Evolutionary conservation across 2,113 vertebrate genomes (phyloP).

Genomic region (Mola mola): DNA sequence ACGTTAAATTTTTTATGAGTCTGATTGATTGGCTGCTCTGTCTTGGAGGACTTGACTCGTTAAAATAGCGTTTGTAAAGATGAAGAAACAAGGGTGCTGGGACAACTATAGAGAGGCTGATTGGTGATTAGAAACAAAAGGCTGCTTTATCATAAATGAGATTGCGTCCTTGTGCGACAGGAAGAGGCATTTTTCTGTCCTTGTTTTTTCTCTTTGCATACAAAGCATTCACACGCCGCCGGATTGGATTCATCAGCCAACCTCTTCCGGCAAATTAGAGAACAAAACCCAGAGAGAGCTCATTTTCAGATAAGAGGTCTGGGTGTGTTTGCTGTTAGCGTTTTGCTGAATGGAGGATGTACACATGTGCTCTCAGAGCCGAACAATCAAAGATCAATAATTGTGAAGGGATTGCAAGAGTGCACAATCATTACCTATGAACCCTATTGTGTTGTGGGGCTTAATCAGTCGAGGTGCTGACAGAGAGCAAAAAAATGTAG

Average conservation of each 20-base stretch:
- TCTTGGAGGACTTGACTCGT: slow-evolving; percentile 50
- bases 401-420: slow-evolving; percentile 83
- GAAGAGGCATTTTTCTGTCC: slow-evolving; percentile 11
- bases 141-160: slow-evolving; percentile 8
- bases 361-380: slow-evolving; percentile 76
- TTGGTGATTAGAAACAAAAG: slow-evolving; percentile 44
- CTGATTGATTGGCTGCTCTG: slow-evolving; percentile 68
- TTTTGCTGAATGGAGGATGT: slow-evolving; percentile 70
- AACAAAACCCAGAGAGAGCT: slow-evolving; percentile 37
- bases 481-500: slow-evolving; percentile 70
- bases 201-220: too few species aligned
- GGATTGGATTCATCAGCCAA: slow-evolving; percentile 31
- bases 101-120: slow-evolving; percentile 23
- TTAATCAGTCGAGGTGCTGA: slow-evolving; percentile 80
- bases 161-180: not conserved
- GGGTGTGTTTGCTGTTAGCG: slow-evolving; percentile 44
- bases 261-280: slow-evolving; percentile 28
- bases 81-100: slow-evolving; percentile 37
- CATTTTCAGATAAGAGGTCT: slow-evolving; percentile 45
- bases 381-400: slow-evolving; percentile 84
- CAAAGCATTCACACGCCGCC: slow-evolving; percentile 1
- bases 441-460: slow-evolving; percentile 80
- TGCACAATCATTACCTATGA: slow-evolving; percentile 84
- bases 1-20: slow-evolving; percentile 72
- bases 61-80: slow-evolving; percentile 64